phyloP scores from a whole-genome alignment of 2,797 vertebrate genomes.

The Setipinna tenuifilis region DNA sequence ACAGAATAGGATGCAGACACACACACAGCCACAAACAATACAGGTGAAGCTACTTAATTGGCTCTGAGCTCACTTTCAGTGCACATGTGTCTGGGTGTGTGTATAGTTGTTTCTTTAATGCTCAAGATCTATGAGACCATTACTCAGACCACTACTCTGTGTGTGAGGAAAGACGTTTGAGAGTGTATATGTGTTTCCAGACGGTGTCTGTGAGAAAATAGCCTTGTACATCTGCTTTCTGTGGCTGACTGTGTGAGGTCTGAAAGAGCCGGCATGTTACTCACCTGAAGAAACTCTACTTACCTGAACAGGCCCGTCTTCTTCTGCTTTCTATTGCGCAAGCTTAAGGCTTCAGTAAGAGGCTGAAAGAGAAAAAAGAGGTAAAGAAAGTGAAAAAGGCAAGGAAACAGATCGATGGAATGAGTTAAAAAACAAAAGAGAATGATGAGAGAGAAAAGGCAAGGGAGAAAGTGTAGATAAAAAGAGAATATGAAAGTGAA shows the following conservation, averaged over 20 bases:
- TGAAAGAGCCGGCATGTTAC: background rate
- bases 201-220: background rate
- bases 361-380: background rate
- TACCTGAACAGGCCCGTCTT: background rate
- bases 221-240: background rate
- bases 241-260: slow-evolving; percentile 1
- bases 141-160: background rate
- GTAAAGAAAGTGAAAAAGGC: background rate
- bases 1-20: background rate
- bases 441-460: background rate
- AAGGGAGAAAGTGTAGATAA: background rate
- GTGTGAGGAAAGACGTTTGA: background rate
- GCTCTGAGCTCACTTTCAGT: background rate
- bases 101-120: background rate
- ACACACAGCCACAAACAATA: background rate
- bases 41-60: background rate
- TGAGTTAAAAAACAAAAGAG: too few relatives aligned
- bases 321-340: background rate
- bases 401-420: too few relatives aligned
- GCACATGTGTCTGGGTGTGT: background rate
- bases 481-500: background rate
- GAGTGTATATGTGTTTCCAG: background rate
- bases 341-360: background rate
- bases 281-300: background rate
- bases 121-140: too few relatives aligned